A percentile compares a stretch with the other conserved stretches of the same genome.
Evolutionary conservation across 2,113 vertebrate species (phyloP).

Genomic region (Eulemur rufifrons): DNA sequence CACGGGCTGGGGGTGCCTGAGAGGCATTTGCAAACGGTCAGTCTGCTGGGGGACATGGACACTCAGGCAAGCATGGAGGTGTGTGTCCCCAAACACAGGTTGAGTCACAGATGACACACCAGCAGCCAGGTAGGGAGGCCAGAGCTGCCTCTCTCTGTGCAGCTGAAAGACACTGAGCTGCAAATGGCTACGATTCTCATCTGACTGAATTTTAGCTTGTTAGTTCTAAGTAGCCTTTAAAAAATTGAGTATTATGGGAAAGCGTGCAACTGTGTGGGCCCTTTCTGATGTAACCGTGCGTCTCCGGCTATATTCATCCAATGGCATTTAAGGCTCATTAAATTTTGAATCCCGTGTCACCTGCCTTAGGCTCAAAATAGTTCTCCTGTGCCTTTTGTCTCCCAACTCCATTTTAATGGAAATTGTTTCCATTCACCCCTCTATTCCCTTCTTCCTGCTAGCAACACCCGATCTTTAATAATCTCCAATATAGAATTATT

Average conservation of each 20-base stretch:
- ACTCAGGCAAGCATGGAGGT: background rate
- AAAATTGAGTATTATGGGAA: slow-evolving; percentile 65
- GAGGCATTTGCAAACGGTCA: background rate
- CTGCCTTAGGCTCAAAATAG: slow-evolving; percentile 82
- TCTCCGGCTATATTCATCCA: slow-evolving; percentile 75
- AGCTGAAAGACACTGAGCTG: background rate
- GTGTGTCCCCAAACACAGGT: background rate
- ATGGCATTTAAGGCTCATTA: slow-evolving; percentile 88
- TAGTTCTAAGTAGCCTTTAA: slow-evolving; percentile 66
- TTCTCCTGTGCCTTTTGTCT: slow-evolving; percentile 78
- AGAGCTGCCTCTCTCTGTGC: background rate
- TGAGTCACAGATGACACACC: background rate
- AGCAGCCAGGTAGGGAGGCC: background rate
- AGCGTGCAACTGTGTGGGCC: slow-evolving; percentile 58
- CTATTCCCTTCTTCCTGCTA: slow-evolving; percentile 56
- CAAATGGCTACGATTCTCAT: background rate
- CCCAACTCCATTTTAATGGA: slow-evolving; percentile 75
- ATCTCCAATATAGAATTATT: slow-evolving; percentile 29
- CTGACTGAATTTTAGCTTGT: slow-evolving; percentile 28
- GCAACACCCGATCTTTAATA: slow-evolving; percentile 53
- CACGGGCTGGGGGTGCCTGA: background rate
- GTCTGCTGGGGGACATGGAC: rapidly evolving
- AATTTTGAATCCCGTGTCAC: slow-evolving; percentile 84
- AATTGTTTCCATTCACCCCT: slow-evolving; percentile 74
- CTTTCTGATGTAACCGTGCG: slow-evolving; percentile 50